Percentiles rank a stretch among this genome's conserved stretches.
Conservation (phyloP, 2,888 invertebrate genomes). For the Oeneis ivallda region DNA sequence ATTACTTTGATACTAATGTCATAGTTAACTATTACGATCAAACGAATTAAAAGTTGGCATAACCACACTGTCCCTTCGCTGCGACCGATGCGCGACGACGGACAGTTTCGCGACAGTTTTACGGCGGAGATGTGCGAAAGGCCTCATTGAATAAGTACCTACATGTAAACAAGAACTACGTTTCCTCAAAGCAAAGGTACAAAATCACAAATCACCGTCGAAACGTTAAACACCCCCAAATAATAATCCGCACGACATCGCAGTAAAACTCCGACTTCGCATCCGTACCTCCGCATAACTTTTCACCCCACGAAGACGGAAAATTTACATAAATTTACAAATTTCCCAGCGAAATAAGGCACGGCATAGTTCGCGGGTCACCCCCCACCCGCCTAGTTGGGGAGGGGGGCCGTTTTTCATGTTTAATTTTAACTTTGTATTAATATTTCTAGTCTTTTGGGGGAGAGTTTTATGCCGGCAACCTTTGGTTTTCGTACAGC, state of each 20-base stretch:
- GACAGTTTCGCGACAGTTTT: not conserved
- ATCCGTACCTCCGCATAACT: constrained; percentile 52
- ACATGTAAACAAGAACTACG: not conserved
- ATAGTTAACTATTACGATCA: too few relatives aligned
- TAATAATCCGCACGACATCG: constrained; percentile 28
- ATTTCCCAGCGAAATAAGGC: constrained; percentile 78
- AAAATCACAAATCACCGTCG: constrained; percentile 16
- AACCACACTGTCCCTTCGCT: too few relatives aligned
- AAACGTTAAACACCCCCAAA: constrained; percentile 29
- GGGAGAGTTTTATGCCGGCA: constrained; percentile 40
- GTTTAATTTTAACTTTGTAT: constrained; percentile 82
- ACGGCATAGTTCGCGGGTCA: constrained; percentile 58
- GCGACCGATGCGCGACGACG: too few relatives aligned
- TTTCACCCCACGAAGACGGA: constrained; percentile 72
- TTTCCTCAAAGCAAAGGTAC: not conserved
- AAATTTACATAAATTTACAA: constrained; percentile 82
- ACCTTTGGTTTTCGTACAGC: constrained; percentile 71
- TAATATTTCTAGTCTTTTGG: constrained; percentile 76
- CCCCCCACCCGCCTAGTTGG: constrained; percentile 38
- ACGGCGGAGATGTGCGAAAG: too few relatives aligned
- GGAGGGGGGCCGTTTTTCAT: constrained; percentile 69
- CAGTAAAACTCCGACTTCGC: constrained; percentile 35
- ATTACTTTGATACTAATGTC: too few relatives aligned
- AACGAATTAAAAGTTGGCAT: too few relatives aligned
- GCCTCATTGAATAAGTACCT: not conserved